Evolutionary conservation across 2,797 vertebrate species (phyloP).

Genomic region (Sebastes aleutianus): DNA sequence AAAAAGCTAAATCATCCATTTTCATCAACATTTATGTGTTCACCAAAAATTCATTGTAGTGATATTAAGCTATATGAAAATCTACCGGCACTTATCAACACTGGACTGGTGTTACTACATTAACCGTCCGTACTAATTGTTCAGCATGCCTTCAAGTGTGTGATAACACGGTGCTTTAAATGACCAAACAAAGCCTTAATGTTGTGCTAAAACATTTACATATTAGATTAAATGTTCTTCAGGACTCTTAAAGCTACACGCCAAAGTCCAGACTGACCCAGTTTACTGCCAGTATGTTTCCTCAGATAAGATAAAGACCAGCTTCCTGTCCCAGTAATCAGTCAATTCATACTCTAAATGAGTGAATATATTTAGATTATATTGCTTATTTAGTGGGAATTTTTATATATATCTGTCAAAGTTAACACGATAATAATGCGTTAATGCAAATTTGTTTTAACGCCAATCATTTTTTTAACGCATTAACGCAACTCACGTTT

Average conservation of each 20-base stretch:
- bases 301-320: neutral
- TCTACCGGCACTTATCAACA: too few species aligned
- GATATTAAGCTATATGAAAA: too few species aligned
- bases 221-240: neutral
- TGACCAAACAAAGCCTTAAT: neutral
- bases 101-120: too few species aligned
- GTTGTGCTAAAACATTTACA: neutral
- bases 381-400: neutral
- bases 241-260: neutral
- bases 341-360: neutral
- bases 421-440: too few species aligned
- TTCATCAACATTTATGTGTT: neutral
- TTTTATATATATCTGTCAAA: too few species aligned
- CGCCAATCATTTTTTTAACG: too few species aligned
- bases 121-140: too few species aligned
- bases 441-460: too few species aligned
- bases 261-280: neutral
- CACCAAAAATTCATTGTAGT: neutral
- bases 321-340: neutral
- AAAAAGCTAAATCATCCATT: too few species aligned
- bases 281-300: neutral
- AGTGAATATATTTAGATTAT: neutral
- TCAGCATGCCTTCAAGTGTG: too few species aligned
- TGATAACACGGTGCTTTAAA: neutral
- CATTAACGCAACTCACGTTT: too few species aligned